Evolutionary conservation across 2,113 vertebrate species (phyloP), one percentile per base, ranked within the genome.

Genomic region (Tychaedon coryphoeus): DNA sequence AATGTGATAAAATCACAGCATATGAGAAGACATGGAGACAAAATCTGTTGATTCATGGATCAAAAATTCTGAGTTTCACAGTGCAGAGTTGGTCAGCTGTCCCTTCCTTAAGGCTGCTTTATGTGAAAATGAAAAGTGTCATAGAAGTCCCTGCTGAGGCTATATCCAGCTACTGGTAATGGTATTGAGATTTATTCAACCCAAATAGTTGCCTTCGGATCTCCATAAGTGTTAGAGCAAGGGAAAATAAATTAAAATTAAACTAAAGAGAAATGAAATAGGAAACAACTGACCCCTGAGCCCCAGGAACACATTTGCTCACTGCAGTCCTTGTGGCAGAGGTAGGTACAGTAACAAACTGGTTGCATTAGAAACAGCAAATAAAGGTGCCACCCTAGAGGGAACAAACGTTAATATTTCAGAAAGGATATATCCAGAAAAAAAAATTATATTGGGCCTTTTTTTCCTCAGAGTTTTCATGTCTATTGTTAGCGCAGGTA

Each of bases 161-260:
- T 91, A 2, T 64, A 80, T 89, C 62, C 50, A 78, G 29, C 91
- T 60, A 64, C 36, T 64, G 36, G 67, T 91, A 95, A 97, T 96
- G 58, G 54, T 66, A 97, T 97, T 97, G 90, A 96, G 95, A 96
- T 97, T 77, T 97, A 98, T 97, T 96, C 97, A 95, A 43, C 51
- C 19, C 71, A 29, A 73, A 45, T n/a, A 69, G 79, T 23, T 94
- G 62, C 71, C 38, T 95, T 91, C 61, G 86, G 75, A 81, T 86
- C 57, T 90, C 62, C n/a, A 4, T 48, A 65, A 86, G 62, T 76
- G 83, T 94, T 81, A 90, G 53, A 90, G 87, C 64, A 71, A 96
- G 64, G 78, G 72, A 93, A 97, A 97, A 96, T 43, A 97, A 97
- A 96, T 95, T 87, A 93, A 96, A 97, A 96, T 94, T 91, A 94